Percentiles rank a stretch among this genome's conserved stretches.
phyloP scores from a whole-genome alignment of 30 jellyfish, hydroid and myxozoan species.

The Aurelia aurita region DNA sequence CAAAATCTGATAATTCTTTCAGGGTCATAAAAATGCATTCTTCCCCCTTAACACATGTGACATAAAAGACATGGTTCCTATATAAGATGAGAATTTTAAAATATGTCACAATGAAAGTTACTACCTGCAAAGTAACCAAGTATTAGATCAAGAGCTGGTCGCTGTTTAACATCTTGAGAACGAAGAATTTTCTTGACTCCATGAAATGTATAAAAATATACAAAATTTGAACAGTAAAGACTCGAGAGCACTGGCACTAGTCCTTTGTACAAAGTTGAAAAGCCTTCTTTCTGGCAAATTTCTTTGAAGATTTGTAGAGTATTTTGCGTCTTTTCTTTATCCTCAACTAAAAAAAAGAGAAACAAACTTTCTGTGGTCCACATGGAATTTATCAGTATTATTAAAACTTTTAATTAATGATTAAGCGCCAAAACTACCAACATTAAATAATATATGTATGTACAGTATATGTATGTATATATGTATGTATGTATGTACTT shows the following conservation, averaged over 20 bases:
- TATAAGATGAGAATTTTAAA: background rate
- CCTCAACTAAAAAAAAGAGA: constrained; percentile 72
- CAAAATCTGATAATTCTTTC: too few species aligned
- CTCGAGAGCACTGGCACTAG: constrained; percentile 91
- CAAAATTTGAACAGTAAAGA: constrained; percentile 95
- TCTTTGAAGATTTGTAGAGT: constrained; percentile 72
- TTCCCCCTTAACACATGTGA: too few species aligned
- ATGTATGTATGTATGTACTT: too few species aligned
- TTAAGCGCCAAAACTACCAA: too few species aligned
- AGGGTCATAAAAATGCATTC: too few species aligned
- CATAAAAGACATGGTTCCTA: too few species aligned
- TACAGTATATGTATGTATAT: too few species aligned
- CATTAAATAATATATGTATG: too few species aligned
- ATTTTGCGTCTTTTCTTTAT: constrained; percentile 72
- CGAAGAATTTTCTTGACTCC: constrained; percentile 77
- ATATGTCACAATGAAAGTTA: too few species aligned
- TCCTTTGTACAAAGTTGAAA: constrained; percentile 86
- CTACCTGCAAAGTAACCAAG: constrained; percentile 92
- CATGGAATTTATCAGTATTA: background rate
- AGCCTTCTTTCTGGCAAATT: constrained; percentile 83
- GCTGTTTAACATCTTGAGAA: constrained; percentile 50
- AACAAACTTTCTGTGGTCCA: background rate
- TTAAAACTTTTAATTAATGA: too few species aligned
- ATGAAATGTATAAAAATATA: constrained; percentile 89
- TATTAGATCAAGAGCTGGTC: constrained; percentile 64